These are phyloP conservation scores for Hermaeophaga mercurialis DNA, from an alignment of 2,888 invertebrate genomes.

Conservation along the genomic window DNA sequence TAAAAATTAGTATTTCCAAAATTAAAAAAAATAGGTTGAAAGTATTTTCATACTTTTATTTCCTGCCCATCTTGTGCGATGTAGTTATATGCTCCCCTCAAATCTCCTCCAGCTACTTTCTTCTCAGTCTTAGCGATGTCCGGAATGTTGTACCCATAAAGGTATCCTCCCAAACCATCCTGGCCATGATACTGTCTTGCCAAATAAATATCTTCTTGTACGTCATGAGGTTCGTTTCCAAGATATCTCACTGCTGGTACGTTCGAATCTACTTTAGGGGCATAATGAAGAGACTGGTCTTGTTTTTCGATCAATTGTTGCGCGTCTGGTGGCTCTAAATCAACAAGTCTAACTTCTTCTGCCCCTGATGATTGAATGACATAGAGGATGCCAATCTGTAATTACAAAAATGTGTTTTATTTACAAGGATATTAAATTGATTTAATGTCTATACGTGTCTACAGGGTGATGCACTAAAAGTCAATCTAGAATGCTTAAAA, in stretches of 20 bases:
- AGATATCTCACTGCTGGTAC: constrained; percentile 58
- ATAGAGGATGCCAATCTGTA: constrained; percentile 21
- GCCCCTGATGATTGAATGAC: constrained; percentile 32
- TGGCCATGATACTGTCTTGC: constrained; percentile 76
- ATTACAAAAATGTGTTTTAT: constrained; percentile 26
- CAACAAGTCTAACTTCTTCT: constrained; percentile 60
- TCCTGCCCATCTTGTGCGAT: constrained; percentile 65
- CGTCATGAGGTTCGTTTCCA: constrained; percentile 64
- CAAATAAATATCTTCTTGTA: constrained; percentile 68
- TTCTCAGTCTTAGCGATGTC: constrained; percentile 76
- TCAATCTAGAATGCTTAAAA: too few species aligned
- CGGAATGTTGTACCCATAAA: constrained; percentile 75
- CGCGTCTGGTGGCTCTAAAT: constrained; percentile 62
- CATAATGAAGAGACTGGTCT: constrained; percentile 56
- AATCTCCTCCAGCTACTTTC: constrained; percentile 70
- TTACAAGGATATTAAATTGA: not conserved
- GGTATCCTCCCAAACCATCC: constrained; percentile 66
- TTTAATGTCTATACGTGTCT: not conserved
- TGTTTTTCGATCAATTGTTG: constrained; percentile 59
- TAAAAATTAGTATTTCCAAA: too few species aligned
- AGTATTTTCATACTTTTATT: constrained; percentile 60
- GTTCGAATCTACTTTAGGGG: constrained; percentile 62
- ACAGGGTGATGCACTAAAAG: too few species aligned
- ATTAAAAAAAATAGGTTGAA: too few species aligned
- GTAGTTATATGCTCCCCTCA: constrained; percentile 75